Percentiles rank a stretch among this genome's conserved stretches.
These are phyloP conservation scores for Paraplagusia blochii DNA, from an alignment of 2,113 vertebrate species.

Conservation along the genomic window DNA sequence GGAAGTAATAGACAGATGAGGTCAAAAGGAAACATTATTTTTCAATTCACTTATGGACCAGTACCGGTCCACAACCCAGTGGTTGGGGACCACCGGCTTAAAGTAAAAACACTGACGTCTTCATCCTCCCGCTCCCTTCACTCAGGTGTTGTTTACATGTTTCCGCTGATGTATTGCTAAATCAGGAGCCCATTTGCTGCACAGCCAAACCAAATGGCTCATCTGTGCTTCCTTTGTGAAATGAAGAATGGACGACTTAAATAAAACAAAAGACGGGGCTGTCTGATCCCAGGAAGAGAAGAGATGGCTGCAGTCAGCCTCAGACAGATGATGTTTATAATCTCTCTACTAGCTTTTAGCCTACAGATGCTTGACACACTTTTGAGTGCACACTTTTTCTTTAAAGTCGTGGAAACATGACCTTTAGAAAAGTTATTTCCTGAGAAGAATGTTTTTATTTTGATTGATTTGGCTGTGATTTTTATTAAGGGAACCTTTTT, in stretches of 20 bases:
- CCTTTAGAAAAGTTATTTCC: too few relatives aligned
- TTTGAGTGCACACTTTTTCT: conserved; percentile 27
- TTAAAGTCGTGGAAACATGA: conserved; percentile 24
- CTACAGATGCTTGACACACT: conserved; percentile 43
- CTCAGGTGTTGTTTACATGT: conserved; percentile 50
- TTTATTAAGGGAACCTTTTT: too few relatives aligned
- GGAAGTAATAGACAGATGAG: too few relatives aligned
- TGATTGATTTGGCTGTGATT: too few relatives aligned
- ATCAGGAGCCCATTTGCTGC: conserved; percentile 33
- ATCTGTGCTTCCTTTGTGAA: conserved; percentile 34
- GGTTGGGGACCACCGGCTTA: too few relatives aligned
- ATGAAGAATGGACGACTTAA: conserved; percentile 34
- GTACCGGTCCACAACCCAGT: too few relatives aligned
- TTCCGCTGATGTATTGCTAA: conserved; percentile 27
- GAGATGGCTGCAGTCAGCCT: conserved; percentile 27
- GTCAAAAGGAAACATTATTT: too few relatives aligned
- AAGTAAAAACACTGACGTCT: neutral
- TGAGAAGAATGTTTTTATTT: too few relatives aligned
- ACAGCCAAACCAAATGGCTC: conserved; percentile 52
- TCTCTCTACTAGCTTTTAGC: conserved; percentile 30
- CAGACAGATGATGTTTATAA: conserved; percentile 29
- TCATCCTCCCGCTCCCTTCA: conserved; percentile 2
- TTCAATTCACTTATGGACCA: too few relatives aligned
- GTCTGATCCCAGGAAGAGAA: conserved; percentile 8
- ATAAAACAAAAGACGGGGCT: conserved; percentile 33